Conservation (phyloP, 1,140 invertebrate genomes). For the Bombus sylvicola region DNA sequence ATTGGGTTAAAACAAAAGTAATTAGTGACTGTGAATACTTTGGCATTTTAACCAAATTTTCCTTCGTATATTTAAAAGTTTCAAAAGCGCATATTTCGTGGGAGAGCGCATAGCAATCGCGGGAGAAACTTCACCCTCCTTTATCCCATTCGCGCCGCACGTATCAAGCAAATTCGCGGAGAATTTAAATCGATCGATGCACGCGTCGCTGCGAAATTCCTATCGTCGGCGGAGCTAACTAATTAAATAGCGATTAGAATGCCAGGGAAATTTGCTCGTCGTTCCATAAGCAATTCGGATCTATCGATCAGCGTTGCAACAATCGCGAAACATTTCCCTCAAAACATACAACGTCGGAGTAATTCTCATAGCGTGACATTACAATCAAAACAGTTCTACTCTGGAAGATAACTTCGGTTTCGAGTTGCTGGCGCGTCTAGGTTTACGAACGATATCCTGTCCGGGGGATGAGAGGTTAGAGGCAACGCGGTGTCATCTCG, state of each 20-base stretch:
- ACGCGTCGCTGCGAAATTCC: constrained; percentile 31
- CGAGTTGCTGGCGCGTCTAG: not conserved
- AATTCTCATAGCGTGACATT: not conserved
- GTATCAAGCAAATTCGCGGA: not conserved
- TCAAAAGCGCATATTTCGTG: too few relatives aligned
- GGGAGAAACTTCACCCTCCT: too few relatives aligned
- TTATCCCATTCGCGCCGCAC: not conserved
- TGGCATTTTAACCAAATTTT: too few relatives aligned
- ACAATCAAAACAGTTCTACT: not conserved
- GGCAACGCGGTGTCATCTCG: not conserved
- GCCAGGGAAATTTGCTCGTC: not conserved
- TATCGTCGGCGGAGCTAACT: not conserved
- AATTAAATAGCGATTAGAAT: constrained; percentile 44
- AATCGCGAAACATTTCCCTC: not conserved
- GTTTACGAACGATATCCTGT: not conserved
- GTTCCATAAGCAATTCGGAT: not conserved
- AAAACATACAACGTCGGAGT: not conserved
- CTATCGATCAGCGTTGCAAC: not conserved
- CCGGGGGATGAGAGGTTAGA: too few relatives aligned
- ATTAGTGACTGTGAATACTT: too few relatives aligned
- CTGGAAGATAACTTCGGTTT: not conserved
- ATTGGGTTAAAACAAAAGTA: not conserved
- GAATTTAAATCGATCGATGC: constrained; percentile 7
- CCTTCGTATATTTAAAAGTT: too few relatives aligned
- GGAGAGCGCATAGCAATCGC: not conserved